Evolutionary conservation across 2,113 vertebrate species (phyloP).

Genomic region (Anarhynchus alexandrinus): DNA sequence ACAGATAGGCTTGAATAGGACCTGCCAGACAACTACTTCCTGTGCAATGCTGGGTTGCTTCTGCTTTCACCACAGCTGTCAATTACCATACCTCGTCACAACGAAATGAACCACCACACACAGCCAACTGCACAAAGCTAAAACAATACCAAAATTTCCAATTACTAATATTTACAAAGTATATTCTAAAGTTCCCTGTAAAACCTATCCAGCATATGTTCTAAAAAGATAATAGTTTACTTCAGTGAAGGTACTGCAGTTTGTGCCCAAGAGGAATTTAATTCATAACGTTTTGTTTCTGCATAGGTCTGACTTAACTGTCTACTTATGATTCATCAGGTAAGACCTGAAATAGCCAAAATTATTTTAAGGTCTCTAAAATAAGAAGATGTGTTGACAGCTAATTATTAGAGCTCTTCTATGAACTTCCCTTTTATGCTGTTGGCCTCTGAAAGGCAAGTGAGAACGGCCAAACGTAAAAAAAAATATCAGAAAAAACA

Average conservation of each 20-base stretch:
- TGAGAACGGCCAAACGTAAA: background rate
- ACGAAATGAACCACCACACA: background rate
- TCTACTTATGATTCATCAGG: background rate
- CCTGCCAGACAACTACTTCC: background rate
- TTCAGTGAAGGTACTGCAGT: background rate
- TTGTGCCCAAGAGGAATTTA: background rate
- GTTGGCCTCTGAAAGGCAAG: background rate
- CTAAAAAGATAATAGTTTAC: background rate
- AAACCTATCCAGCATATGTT: background rate
- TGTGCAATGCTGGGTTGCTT: background rate
- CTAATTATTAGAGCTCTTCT: background rate
- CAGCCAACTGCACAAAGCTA: background rate
- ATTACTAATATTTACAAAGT: background rate
- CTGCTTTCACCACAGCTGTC: background rate
- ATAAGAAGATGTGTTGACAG: background rate
- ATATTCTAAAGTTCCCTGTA: background rate
- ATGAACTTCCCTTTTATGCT: background rate
- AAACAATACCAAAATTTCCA: background rate
- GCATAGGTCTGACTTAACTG: background rate
- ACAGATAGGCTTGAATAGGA: background rate
- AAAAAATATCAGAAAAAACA: accelerated
- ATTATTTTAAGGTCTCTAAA: background rate
- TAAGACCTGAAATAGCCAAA: background rate
- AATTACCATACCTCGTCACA: accelerated
- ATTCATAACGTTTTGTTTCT: background rate